Percentiles rank a stretch among this genome's conserved stretches.
Evolutionary conservation across 2,113 vertebrate species (phyloP).

Genomic region (Tenrec ecaudatus): DNA sequence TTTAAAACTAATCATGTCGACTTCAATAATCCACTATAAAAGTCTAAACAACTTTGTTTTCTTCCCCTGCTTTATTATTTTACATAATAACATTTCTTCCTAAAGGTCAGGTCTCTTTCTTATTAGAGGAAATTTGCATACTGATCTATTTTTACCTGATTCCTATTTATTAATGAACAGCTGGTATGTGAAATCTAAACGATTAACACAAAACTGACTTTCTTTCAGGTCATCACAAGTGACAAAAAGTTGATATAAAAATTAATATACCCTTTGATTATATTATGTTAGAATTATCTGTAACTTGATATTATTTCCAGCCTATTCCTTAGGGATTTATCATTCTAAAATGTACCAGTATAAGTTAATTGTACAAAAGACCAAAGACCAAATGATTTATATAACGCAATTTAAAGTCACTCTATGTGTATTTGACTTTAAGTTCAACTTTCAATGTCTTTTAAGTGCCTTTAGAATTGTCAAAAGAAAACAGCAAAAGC

Average conservation of each 20-base stretch:
- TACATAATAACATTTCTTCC: neutral
- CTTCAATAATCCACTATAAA: neutral
- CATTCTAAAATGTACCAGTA: neutral
- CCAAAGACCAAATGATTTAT: neutral
- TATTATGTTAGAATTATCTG: neutral
- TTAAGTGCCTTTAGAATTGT: neutral
- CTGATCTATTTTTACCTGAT: neutral
- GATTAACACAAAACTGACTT: slow-evolving; percentile 29
- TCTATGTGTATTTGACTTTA: neutral
- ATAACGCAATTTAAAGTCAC: neutral
- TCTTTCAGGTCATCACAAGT: slow-evolving; percentile 1
- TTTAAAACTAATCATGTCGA: neutral
- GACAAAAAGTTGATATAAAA: slow-evolving; percentile 25
- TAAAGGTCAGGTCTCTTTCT: slow-evolving; percentile 21
- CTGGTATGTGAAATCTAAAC: slow-evolving; percentile 21
- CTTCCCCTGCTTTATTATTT: neutral
- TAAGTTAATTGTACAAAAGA: slow-evolving; percentile 2
- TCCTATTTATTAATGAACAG: neutral
- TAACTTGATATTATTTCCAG: neutral
- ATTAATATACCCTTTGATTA: neutral
- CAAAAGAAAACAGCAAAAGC: neutral
- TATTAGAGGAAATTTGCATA: slow-evolving; percentile 21
- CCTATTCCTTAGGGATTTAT: neutral
- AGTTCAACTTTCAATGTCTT: neutral
- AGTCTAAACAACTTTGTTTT: neutral